Evolutionary conservation across 2,888 invertebrate species (phyloP), one percentile per base, ranked within the genome.

Genomic region (Molorchus minor): DNA sequence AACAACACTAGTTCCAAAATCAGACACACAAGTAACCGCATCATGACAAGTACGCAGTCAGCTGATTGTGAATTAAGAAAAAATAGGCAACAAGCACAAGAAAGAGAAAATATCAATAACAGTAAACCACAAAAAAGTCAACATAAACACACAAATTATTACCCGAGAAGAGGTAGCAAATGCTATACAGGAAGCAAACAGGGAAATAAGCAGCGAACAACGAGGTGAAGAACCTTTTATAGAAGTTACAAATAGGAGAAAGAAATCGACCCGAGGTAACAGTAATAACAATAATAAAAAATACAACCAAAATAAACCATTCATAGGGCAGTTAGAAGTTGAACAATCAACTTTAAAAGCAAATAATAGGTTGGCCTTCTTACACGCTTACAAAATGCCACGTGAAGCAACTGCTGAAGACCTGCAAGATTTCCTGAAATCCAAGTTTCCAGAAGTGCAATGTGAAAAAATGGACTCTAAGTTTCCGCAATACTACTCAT

Each of bases 401-500:
- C 13, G 10, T 15, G 17, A 17, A 3, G 16, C 41, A 5, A 41
- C 41, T 3, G 17, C 17, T 2, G 41, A 41, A 3, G 20, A 45
- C 12, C 2, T 45, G 12, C 10, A 3, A 12, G 8, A 8, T 4
- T 21, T n/a, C 7, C 8, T 21, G 5, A 21, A 45, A 45, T 5
- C 16, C 8, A 15, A 45, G 10, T 45, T 45, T 21, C 21, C 45
- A 5, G 45, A 49, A 13, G 4, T 35, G 15, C 13, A 12, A 16
- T 49, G 13, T 5, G 15, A 33, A 20, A 16, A 41, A 25, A 44
- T 54, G 10, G 29, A 44, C 10, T 43, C 54, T 8, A 44, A 17
- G 35, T 45, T 15, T 19, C 54, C 54, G 2, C 17, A 44, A 19
- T 43, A 35, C 16, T 54, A 54, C 35, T 54, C 54, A 2, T 54